These are phyloP conservation scores for Columbina picui DNA, from an alignment of 2,113 vertebrate genomes.

Conservation along the genomic window DNA sequence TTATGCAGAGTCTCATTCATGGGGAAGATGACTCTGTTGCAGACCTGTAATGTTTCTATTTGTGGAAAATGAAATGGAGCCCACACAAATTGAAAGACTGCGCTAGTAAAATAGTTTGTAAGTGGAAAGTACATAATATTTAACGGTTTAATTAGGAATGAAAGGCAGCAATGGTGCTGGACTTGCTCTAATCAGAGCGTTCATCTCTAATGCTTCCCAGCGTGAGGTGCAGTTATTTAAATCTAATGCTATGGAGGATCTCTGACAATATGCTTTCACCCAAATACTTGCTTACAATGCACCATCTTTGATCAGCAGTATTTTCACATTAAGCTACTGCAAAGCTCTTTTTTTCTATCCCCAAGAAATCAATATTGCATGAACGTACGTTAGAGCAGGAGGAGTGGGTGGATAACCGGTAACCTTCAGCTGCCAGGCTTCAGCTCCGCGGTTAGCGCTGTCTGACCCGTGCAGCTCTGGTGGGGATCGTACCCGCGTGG, in stretches of 20 bases:
- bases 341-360: slow-evolving; percentile 33
- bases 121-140: neutral
- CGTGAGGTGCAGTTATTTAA: slow-evolving; percentile 35
- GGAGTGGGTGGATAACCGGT: neutral
- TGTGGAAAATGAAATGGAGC: slow-evolving; percentile 1
- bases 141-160: slow-evolving; percentile 51
- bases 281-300: neutral
- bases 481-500: too few species aligned
- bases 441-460: neutral
- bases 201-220: slow-evolving; percentile 40
- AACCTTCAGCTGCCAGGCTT: neutral
- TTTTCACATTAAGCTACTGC: slow-evolving; percentile 18
- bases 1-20: neutral
- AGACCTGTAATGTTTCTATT: neutral
- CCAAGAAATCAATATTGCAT: slow-evolving; percentile 48
- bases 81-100: neutral
- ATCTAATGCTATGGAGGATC: neutral
- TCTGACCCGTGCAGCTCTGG: neutral
- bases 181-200: slow-evolving; percentile 33
- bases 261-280: neutral
- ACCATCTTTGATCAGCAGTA: slow-evolving; percentile 46
- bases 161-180: slow-evolving; percentile 17
- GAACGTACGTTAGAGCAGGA: neutral
- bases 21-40: neutral
- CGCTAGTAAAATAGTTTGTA: neutral